Conservation (phyloP, 1,140 invertebrate genomes). For the Aphelenchoides avenae region DNA sequence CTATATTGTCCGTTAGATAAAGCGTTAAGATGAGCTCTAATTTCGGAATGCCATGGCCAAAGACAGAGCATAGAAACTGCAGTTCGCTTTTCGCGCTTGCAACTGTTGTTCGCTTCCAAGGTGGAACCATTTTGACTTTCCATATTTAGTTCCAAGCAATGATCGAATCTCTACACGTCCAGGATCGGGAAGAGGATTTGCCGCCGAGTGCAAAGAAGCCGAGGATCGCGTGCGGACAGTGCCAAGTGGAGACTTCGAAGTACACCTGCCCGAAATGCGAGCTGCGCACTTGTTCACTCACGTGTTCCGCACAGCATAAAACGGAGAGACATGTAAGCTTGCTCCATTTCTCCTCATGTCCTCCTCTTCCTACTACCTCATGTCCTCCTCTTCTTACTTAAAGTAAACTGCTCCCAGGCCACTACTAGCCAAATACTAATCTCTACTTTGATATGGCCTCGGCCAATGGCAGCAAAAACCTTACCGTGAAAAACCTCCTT, state of each 20-base stretch:
- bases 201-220: background rate
- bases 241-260: constrained; percentile 24
- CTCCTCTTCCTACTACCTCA: background rate
- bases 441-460: constrained; percentile 4
- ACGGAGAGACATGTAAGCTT: constrained; percentile 22
- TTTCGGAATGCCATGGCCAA: no score
- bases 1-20: no score
- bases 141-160: background rate
- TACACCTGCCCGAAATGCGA: constrained; percentile 35
- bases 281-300: constrained; percentile 26
- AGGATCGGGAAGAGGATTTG: background rate
- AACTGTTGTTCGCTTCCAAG: no score
- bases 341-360: constrained; percentile 8
- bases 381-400: constrained; percentile 4
- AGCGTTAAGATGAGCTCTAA: no score
- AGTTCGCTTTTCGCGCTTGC: no score
- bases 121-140: background rate
- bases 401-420: background rate
- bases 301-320: constrained; percentile 31
- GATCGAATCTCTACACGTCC: background rate
- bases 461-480: background rate
- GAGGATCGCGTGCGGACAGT: constrained; percentile 22
- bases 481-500: background rate
- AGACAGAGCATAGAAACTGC: no score
- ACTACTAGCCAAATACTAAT: constrained; percentile 1